Evolutionary conservation across 2,888 invertebrate genomes (phyloP).

Genomic region (Drosophila quinaria): DNA sequence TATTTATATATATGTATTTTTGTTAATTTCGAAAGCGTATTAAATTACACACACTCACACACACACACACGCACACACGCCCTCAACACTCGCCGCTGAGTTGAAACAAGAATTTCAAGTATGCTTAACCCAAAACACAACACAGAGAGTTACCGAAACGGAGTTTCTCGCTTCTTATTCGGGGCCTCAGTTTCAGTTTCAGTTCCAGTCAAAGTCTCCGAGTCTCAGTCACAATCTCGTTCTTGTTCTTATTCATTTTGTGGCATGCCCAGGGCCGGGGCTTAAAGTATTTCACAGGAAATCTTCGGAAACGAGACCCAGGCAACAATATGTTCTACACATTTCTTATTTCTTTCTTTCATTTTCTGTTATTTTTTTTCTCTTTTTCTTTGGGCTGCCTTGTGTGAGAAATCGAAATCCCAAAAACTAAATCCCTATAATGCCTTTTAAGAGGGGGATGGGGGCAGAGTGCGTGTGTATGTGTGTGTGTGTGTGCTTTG

Average conservation of each 20-base stretch:
- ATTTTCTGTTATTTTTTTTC: constrained; percentile 32
- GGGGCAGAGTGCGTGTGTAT: constrained; percentile 26
- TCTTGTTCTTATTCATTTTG: constrained; percentile 27
- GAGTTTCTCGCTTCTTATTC: constrained; percentile 42
- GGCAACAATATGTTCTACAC: constrained; percentile 80
- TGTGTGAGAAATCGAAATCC: constrained; percentile 82
- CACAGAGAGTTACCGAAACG: constrained; percentile 20
- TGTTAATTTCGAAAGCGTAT: constrained; percentile 82
- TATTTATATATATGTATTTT: constrained; percentile 47
- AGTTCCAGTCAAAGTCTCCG: constrained; percentile 4
- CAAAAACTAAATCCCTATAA: constrained; percentile 82
- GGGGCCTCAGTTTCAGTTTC: constrained; percentile 15
- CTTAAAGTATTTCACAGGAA: constrained; percentile 82
- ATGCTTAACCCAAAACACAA: constrained; percentile 79
- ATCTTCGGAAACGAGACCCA: constrained; percentile 77
- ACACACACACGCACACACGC: constrained; percentile 22
- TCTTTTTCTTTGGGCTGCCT: constrained; percentile 19
- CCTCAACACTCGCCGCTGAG: constrained; percentile 38
- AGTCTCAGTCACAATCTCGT: constrained; percentile 22
- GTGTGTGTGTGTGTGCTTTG: constrained; percentile 53
- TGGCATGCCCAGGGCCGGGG: constrained; percentile 60
- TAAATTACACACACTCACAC: constrained; percentile 71
- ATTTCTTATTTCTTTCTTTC: constrained; percentile 61
- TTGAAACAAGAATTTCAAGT: constrained; percentile 82
- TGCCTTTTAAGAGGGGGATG: constrained; percentile 57